Evolutionary conservation across 2,888 invertebrate genomes (phyloP).

Genomic region (Helleia helle): DNA sequence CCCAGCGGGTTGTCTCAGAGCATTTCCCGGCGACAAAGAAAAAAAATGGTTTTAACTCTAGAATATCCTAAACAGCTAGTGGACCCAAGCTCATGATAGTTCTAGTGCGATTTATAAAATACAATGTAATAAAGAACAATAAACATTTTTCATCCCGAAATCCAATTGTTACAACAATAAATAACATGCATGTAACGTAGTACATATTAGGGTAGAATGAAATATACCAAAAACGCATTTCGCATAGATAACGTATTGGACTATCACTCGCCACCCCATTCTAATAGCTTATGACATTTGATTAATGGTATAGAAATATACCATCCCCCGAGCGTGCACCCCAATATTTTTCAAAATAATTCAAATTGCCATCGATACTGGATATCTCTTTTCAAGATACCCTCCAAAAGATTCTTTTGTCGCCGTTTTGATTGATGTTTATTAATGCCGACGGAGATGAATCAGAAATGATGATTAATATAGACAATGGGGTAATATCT

Average conservation of each 20-base stretch:
- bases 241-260: slow-evolving; percentile 53
- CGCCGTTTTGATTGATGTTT: slow-evolving; percentile 10
- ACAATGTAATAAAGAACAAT: too few relatives aligned
- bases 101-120: too few relatives aligned
- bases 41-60: too few relatives aligned
- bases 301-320: slow-evolving; percentile 56
- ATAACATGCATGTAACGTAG: neutral
- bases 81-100: too few relatives aligned
- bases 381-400: slow-evolving; percentile 10
- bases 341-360: slow-evolving; percentile 12
- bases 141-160: neutral
- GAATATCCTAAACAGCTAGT: too few relatives aligned
- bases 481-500: neutral
- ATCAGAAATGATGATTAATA: neutral
- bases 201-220: neutral
- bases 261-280: slow-evolving; percentile 63
- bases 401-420: slow-evolving; percentile 8
- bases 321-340: slow-evolving; percentile 25
- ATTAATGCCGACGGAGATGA: too few relatives aligned
- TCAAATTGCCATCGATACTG: slow-evolving; percentile 8
- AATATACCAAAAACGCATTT: slow-evolving; percentile 40
- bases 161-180: neutral
- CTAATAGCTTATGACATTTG: slow-evolving; percentile 59
- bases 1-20: too few relatives aligned
- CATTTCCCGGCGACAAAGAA: too few relatives aligned